A percentile compares a stretch with the other conserved stretches of the same genome.
phyloP scores from a whole-genome alignment of 2,113 vertebrate genomes.

The Leptodactylus fuscus region DNA sequence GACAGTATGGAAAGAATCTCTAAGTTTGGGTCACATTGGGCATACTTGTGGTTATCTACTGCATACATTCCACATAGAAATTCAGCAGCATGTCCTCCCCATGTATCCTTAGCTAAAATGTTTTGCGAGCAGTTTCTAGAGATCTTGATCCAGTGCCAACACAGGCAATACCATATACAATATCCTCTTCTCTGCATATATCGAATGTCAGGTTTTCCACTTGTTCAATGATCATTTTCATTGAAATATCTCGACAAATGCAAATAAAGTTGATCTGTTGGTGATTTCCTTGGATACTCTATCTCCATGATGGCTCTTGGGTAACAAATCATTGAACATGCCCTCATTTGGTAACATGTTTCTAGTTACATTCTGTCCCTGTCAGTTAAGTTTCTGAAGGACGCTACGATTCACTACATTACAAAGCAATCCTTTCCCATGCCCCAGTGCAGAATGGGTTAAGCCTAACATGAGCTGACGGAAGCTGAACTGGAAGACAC shows the following conservation, averaged over 20 bases:
- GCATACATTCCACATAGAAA: too few relatives aligned
- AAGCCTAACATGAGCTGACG: neutral
- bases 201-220: neutral
- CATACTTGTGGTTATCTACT: too few relatives aligned
- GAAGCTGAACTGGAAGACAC: slow-evolving; percentile 30
- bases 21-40: too few relatives aligned
- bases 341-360: too few relatives aligned
- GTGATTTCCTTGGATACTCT: neutral
- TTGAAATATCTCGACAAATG: neutral
- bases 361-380: neutral
- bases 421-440: neutral
- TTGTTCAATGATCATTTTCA: neutral
- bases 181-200: neutral
- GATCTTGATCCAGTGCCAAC: too few relatives aligned
- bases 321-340: neutral
- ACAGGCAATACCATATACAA: too few relatives aligned
- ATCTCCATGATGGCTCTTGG: neutral
- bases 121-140: too few relatives aligned
- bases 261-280: too few relatives aligned
- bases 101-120: too few relatives aligned
- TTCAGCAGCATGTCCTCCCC: too few relatives aligned
- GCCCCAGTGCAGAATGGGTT: neutral
- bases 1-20: too few relatives aligned
- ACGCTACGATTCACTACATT: neutral
- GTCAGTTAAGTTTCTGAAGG: neutral